Evolutionary conservation across 2,113 vertebrate genomes (phyloP).

Genomic region (Morone saxatilis): DNA sequence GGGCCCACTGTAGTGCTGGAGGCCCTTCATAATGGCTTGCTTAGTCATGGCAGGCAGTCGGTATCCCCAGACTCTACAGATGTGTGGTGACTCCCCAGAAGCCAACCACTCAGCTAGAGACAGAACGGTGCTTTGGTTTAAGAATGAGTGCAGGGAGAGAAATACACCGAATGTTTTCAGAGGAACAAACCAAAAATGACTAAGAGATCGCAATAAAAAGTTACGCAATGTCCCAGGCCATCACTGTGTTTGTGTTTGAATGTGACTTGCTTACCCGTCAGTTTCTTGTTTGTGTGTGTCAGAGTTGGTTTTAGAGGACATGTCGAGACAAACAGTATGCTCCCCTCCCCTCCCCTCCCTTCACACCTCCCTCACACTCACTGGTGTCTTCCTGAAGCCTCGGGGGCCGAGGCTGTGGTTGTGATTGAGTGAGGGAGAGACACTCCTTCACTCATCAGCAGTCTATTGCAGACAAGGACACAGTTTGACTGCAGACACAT

Average conservation of each 20-base stretch:
- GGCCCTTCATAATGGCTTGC: constrained; percentile 59
- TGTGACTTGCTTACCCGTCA: constrained; percentile 18
- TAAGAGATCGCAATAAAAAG: not conserved
- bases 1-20: constrained; percentile 47
- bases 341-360: constrained; percentile 31
- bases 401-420: constrained; percentile 54
- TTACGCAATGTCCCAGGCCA: not conserved
- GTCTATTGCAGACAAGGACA: constrained; percentile 77
- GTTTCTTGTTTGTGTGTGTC: constrained; percentile 1
- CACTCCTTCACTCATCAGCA: constrained; percentile 75
- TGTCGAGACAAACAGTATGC: constrained; percentile 37
- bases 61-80: constrained; percentile 36
- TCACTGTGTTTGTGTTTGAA: constrained; percentile 12
- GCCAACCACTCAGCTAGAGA: constrained; percentile 30
- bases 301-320: constrained; percentile 61
- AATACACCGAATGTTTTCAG: not conserved
- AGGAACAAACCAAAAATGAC: not conserved
- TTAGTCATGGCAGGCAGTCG: constrained; percentile 58
- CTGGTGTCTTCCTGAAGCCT: constrained; percentile 56
- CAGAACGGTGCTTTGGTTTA: constrained; percentile 18
- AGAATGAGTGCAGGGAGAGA: constrained; percentile 5
- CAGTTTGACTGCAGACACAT: constrained; percentile 77
- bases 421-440: constrained; percentile 76
- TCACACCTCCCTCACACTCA: constrained; percentile 51
- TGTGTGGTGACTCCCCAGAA: constrained; percentile 36